These are phyloP conservation scores for Ypsolopha scabrella DNA, from an alignment of 2,888 invertebrate species.

Conservation along the genomic window DNA sequence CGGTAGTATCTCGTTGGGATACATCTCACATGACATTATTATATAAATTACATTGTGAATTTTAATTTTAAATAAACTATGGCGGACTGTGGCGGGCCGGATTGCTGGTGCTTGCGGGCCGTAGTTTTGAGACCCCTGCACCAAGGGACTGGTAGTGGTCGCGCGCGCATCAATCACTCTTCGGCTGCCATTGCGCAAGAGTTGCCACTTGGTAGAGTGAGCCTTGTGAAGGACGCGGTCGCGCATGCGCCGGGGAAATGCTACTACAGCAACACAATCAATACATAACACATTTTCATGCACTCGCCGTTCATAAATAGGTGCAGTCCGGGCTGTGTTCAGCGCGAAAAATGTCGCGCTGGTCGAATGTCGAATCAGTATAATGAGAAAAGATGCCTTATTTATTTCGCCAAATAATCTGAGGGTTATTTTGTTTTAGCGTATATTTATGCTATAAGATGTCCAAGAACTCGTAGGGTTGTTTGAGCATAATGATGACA, in stretches of 20 bases:
- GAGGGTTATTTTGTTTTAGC: too few species aligned
- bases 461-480: too few species aligned
- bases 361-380: not conserved
- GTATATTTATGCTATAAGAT: too few species aligned
- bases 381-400: not conserved
- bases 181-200: slow-evolving; percentile 22
- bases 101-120: too few species aligned
- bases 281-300: slow-evolving; percentile 32
- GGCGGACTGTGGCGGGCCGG: too few species aligned
- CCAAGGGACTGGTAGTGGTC: not conserved
- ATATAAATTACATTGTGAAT: too few species aligned
- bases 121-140: too few species aligned
- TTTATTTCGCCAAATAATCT: not conserved
- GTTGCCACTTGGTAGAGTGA: slow-evolving; percentile 24
- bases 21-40: too few species aligned
- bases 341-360: not conserved
- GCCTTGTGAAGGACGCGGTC: slow-evolving; percentile 52
- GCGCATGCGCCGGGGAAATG: slow-evolving; percentile 28
- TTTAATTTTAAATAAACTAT: too few species aligned
- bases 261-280: slow-evolving; percentile 1
- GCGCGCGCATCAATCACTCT: not conserved
- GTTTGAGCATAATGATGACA: too few species aligned
- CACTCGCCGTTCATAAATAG: slow-evolving; percentile 11
- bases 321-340: not conserved
- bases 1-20: too few species aligned